These are phyloP conservation scores for Athalia cordata DNA, from an alignment of 2,888 invertebrate species.

Conservation along the genomic window DNA sequence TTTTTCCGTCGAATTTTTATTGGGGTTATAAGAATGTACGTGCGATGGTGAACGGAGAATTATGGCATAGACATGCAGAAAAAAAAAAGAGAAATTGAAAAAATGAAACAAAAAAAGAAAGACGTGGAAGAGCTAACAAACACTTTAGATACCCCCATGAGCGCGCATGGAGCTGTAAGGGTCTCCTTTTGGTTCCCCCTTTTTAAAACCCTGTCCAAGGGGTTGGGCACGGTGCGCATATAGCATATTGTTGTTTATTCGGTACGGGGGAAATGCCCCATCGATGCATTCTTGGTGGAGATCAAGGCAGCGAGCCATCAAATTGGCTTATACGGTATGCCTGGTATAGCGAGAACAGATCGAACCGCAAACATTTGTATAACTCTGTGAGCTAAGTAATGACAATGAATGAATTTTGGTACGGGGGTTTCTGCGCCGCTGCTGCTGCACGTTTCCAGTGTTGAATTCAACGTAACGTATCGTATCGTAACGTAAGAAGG, in stretches of 20 bases:
- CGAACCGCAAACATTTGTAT: slow-evolving; percentile 53
- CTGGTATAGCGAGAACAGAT: slow-evolving; percentile 35
- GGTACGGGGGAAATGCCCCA: not conserved
- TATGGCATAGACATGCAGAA: not conserved
- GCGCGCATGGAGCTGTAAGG: slow-evolving; percentile 13
- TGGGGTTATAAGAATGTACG: no score
- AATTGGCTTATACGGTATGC: slow-evolving; percentile 66
- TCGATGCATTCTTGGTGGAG: slow-evolving; percentile 29
- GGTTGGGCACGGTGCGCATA: slow-evolving; percentile 30
- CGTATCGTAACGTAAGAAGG: no score
- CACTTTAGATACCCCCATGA: slow-evolving; percentile 15
- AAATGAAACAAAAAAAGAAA: not conserved
- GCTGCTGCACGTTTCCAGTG: no score
- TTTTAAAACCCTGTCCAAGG: slow-evolving; percentile 10
- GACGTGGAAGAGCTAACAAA: slow-evolving; percentile 35
- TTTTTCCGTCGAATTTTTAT: no score
- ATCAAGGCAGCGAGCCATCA: slow-evolving; percentile 66
- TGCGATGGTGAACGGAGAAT: no score
- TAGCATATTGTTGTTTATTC: slow-evolving; percentile 33
- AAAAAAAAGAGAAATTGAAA: slow-evolving; percentile 8
- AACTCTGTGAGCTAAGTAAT: slow-evolving; percentile 42
- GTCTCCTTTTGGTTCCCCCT: not conserved
- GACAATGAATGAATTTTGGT: slow-evolving; percentile 28
- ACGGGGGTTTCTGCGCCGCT: no score
- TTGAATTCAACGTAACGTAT: no score